Base-by-base conservation (phyloP, 1,140 invertebrate species). In the Protaetia brevitarsis region DNA sequence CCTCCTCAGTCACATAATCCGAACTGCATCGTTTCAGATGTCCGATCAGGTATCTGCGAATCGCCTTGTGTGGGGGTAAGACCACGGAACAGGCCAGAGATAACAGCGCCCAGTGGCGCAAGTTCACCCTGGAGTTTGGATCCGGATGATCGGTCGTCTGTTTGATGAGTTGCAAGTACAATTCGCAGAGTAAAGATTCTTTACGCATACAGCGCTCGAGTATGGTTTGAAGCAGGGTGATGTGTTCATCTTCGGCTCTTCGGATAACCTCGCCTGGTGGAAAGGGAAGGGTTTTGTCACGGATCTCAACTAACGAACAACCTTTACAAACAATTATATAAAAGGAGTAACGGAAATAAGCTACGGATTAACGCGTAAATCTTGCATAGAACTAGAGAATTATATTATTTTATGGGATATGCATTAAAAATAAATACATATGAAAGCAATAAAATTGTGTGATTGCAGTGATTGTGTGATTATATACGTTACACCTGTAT, bases 161-260 rank as follows among this genome's bases (percentile, higher is more conserved):
- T 80, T 95, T 97, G 56, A 97, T 93, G 3, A 98, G 83, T 75
- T 97, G 95, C 34, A 97, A 83, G 77, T 95, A 97, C 45, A 97
- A 81, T 81, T 98, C 96, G 71, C 93, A 94, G 11, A 96, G 82
- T 13, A 97, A 79, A 36, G 88, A 85, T 74, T 97, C 94, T 70
- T 92, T 93, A 65, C 91, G 84, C 89, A 97, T 90, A 69, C 93
- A 95, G 65, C 91, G 87, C 70, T 96, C 94, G 80, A 97, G 86
- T 59, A 97, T 87, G 0, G 86, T 87, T 80, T 98, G 95, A 29
- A 96, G 89, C 2, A 96, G 84, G 65, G 89, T 87, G 3, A 95
- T 88, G 69, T 95, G 91, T 76, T 97, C 94, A 76, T 94, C 92
- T 78, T 95, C 92, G 1, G 86, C 86, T 31, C 84, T 79, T 68